Evolutionary conservation across 1,140 invertebrate genomes (phyloP).

Genomic region (Himalopsyche phryganea): DNA sequence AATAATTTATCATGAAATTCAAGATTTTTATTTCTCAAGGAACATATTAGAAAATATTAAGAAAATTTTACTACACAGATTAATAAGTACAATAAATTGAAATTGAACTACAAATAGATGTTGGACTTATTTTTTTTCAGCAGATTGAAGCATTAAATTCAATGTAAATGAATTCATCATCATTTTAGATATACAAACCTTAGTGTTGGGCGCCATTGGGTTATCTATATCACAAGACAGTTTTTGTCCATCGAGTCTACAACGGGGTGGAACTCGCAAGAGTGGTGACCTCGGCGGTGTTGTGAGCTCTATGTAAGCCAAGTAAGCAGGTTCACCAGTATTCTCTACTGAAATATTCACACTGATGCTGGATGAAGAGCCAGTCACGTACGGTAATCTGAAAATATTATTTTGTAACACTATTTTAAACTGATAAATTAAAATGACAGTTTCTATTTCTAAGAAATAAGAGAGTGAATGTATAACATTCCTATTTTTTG

Average conservation of each 20-base stretch:
- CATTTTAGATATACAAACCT: too few species aligned
- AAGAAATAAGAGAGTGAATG: too few species aligned
- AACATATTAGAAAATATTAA: neutral
- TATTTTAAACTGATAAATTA: neutral
- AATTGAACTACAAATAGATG: too few species aligned
- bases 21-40: neutral
- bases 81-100: too few species aligned
- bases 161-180: too few species aligned
- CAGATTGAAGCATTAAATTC: too few species aligned
- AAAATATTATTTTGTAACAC: slow-evolving; percentile 7
- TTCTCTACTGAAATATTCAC: slow-evolving; percentile 26
- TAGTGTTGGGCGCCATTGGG: slow-evolving; percentile 8
- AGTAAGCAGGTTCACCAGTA: slow-evolving; percentile 27
- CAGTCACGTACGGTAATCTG: slow-evolving; percentile 24
- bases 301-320: slow-evolving; percentile 14
- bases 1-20: neutral
- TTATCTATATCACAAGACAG: slow-evolving; percentile 28
- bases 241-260: slow-evolving; percentile 3
- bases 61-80: neutral
- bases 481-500: too few species aligned
- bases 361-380: slow-evolving; percentile 8
- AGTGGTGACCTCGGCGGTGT: slow-evolving; percentile 5
- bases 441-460: neutral
- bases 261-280: slow-evolving; percentile 20
- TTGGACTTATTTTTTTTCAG: too few species aligned